Evolutionary conservation across 2,797 vertebrate species (phyloP).

Genomic region (Enteromius afrohamiltoni): DNA sequence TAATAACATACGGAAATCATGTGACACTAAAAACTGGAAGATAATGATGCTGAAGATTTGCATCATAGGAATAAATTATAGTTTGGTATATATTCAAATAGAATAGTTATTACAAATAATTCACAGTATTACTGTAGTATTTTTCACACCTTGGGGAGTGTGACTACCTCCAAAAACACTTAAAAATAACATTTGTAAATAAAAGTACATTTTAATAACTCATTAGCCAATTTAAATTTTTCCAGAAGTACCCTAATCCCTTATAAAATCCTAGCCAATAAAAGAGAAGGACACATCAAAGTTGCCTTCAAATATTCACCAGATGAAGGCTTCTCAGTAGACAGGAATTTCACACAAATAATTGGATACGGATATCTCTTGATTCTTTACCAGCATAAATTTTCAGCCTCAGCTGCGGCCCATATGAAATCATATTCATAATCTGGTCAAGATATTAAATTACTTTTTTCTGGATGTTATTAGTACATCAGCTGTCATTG

Average conservation of each 20-base stretch:
- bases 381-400: neutral
- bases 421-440: constrained; percentile 7
- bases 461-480: neutral
- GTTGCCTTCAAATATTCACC: neutral
- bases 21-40: neutral
- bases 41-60: neutral
- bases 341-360: neutral
- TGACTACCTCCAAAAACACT: neutral
- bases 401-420: neutral
- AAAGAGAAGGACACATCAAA: constrained; percentile 12
- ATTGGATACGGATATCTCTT: neutral
- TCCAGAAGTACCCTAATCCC: neutral
- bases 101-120: neutral
- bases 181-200: neutral
- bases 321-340: neutral
- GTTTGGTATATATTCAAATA: neutral
- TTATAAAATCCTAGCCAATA: neutral
- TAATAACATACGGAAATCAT: neutral
- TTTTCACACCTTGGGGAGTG: neutral
- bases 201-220: neutral
- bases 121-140: neutral
- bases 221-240: neutral
- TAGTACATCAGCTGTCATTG: neutral
- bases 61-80: neutral
- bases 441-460: constrained; percentile 4